phyloP scores from a whole-genome alignment of 2,797 vertebrate species.

The Sebastes trivittatus region DNA sequence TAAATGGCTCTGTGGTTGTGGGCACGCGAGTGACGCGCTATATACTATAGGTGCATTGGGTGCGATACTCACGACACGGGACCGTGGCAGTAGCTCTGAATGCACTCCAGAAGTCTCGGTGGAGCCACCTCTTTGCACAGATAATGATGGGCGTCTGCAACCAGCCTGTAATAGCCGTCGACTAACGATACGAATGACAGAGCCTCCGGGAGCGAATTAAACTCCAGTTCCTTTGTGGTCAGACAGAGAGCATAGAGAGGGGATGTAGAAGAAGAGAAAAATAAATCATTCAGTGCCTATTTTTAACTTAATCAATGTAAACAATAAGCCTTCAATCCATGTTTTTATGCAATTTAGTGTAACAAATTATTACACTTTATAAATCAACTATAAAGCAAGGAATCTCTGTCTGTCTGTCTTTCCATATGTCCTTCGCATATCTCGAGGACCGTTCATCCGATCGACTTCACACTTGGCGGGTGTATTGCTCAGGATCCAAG shows the following conservation, averaged over 20 bases:
- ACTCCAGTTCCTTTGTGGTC: constrained; percentile 89
- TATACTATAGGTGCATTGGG: background rate
- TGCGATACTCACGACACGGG: constrained; percentile 91
- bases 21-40: background rate
- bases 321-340: background rate
- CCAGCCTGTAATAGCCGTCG: constrained; percentile 96
- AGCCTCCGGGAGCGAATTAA: constrained; percentile 89
- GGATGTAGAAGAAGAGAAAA: background rate
- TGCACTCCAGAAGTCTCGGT: constrained; percentile 90
- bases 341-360: background rate
- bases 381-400: too few relatives aligned
- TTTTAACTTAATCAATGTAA: background rate
- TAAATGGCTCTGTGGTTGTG: background rate
- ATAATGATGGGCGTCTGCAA: constrained; percentile 93
- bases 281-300: background rate
- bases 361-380: background rate
- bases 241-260: background rate
- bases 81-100: constrained; percentile 94
- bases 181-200: constrained; percentile 95
- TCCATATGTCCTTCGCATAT: too few relatives aligned
- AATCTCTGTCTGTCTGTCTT: too few relatives aligned
- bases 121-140: constrained; percentile 96
- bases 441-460: too few relatives aligned
- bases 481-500: too few relatives aligned
- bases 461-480: too few relatives aligned